A percentile compares a stretch with the other conserved stretches of the same genome.
These are phyloP conservation scores for Indicator indicator DNA, from an alignment of 2,113 vertebrate species.

Conservation along the genomic window DNA sequence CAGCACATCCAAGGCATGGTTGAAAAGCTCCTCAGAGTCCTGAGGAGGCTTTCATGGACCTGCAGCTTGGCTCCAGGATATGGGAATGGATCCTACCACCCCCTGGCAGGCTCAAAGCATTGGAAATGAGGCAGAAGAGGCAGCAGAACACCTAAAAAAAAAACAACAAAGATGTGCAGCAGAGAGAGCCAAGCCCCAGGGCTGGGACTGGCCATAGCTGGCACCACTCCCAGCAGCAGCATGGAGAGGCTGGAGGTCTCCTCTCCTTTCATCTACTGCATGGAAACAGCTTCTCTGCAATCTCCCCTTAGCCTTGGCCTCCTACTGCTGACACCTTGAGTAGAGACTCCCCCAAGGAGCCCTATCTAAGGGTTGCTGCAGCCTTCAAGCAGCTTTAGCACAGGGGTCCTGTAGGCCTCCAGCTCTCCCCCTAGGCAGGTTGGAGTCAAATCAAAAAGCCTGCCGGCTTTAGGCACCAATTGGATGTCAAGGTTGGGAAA, in stretches of 20 bases:
- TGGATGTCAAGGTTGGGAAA: no score
- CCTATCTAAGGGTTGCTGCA: rapidly evolving
- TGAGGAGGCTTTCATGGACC: background rate
- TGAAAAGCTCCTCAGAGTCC: background rate
- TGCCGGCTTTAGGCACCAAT: background rate
- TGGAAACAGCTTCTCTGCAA: no score
- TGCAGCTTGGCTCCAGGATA: background rate
- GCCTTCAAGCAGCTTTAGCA: background rate
- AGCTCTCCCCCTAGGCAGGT: background rate
- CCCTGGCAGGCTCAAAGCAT: background rate
- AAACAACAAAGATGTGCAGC: no score
- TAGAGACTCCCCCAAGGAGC: no score
- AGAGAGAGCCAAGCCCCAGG: background rate
- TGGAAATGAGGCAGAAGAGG: background rate
- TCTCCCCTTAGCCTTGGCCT: background rate
- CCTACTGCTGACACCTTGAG: background rate
- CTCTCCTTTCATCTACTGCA: background rate
- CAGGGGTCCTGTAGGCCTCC: background rate
- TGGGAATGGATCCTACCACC: background rate
- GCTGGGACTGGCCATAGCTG: background rate
- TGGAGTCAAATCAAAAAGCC: background rate
- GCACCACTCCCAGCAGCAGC: background rate
- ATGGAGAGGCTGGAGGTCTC: background rate
- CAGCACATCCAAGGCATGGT: background rate
- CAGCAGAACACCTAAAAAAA: background rate